These are phyloP conservation scores for Timema cristinae DNA, from an alignment of 2,888 invertebrate species.

Conservation along the genomic window DNA sequence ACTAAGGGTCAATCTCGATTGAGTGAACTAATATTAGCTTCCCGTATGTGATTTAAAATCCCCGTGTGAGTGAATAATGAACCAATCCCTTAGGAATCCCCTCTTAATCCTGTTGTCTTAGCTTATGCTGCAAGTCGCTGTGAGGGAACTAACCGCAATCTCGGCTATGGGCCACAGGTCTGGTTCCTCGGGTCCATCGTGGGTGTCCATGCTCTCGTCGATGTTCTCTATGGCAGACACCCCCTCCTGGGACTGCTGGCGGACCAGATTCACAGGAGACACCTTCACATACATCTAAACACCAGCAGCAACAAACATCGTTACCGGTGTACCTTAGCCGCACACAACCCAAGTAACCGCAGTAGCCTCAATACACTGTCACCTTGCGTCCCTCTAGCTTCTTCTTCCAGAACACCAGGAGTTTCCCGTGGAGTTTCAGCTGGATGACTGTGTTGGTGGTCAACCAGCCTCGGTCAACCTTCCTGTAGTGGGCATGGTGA, in stretches of 20 bases:
- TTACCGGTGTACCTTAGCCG: not conserved
- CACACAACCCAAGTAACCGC: not conserved
- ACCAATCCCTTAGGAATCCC: no score
- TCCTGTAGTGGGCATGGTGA: slow-evolving; percentile 49
- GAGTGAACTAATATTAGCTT: no score
- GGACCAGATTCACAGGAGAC: slow-evolving; percentile 64
- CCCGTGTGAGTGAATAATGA: no score
- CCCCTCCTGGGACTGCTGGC: slow-evolving; percentile 29
- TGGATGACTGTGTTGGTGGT: slow-evolving; percentile 79
- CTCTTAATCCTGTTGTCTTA: no score
- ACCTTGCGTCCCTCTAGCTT: slow-evolving; percentile 60
- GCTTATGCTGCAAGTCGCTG: slow-evolving; percentile 17
- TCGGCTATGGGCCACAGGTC: slow-evolving; percentile 48
- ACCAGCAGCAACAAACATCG: not conserved
- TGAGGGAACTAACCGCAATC: slow-evolving; percentile 46
- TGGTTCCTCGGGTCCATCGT: slow-evolving; percentile 43
- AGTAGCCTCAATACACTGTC: not conserved
- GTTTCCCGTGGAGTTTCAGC: slow-evolving; percentile 70
- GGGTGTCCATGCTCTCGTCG: slow-evolving; percentile 46
- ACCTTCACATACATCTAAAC: slow-evolving; percentile 48
- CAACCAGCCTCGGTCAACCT: slow-evolving; percentile 77
- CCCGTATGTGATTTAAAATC: no score
- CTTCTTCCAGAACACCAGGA: slow-evolving; percentile 72
- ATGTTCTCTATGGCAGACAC: slow-evolving; percentile 32
- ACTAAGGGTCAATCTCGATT: no score